Base-by-base conservation (phyloP, 2,797 vertebrate genomes). In the Sylvilagus floridanus region DNA sequence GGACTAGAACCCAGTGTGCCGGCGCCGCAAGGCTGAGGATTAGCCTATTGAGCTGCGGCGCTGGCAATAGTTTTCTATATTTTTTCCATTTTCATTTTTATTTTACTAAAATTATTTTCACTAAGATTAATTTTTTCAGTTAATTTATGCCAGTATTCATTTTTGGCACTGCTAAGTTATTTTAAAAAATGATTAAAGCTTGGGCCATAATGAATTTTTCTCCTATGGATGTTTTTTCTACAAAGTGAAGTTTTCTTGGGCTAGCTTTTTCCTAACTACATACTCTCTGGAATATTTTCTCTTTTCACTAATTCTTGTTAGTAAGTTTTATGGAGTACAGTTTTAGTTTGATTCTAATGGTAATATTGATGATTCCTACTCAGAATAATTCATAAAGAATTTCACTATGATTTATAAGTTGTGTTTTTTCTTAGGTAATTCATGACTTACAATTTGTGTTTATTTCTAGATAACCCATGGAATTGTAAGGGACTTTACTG, bases 151-250 rank as follows among this genome's bases (percentile, higher is more conserved):
- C 69, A 92, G 16, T 72, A 83, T 94, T 96, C 66, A 79, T 57
- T 94, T 91, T 95, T 90, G 60, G 84, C 84, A 95, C 65, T 87
- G 92, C 89, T 82, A 89, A 86, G 17, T 96, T 84, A 73, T 88
- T 50, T 88, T 95, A 71, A 76, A 79, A 66, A 78, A 88, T 69
- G 21, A 78, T 71, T 77, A 83, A 50, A 76, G 69, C 22, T 90
- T 90, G 72, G 35, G 32, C 28, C 32, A 73, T 72, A 95, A 68
- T 69, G 68, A 77, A 9, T 79, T 90, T 88, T 96, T 90, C 47
- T 88, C 14, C 72, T 76, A 87, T 7, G 35, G 66, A 37, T 66
- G 68, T 81, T 78, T 84, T 91, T 97, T 96, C 76, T 84, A 60
- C 37, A 57, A 88, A 93, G 47, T 50, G 4, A 4, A 84, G 77